Conservation (phyloP, 1,140 invertebrate species). For the Diplogasteroides magnus region DNA sequence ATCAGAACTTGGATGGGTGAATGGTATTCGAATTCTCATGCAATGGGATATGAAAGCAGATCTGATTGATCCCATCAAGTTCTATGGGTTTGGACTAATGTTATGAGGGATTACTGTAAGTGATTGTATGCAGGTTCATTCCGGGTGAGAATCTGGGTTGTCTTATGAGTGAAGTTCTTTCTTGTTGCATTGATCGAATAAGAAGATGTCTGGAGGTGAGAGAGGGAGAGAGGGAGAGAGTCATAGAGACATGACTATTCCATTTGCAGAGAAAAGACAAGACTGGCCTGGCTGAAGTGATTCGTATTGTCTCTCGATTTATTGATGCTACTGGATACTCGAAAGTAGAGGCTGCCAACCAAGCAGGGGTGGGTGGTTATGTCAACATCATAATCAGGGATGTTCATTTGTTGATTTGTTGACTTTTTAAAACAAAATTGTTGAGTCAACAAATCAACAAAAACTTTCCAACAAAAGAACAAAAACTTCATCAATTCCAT, state of each 20-base stretch:
- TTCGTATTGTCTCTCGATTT: not conserved
- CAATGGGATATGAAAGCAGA: not conserved
- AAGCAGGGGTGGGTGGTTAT: not conserved
- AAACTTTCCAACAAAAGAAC: no score
- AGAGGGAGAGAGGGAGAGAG: no score
- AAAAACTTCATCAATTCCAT: no score
- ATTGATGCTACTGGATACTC: not conserved
- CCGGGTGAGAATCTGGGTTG: not conserved
- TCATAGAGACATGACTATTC: no score
- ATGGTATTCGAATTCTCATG: not conserved
- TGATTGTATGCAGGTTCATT: not conserved
- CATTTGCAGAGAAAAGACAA: not conserved
- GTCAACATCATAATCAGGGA: no score
- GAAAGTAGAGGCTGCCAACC: not conserved
- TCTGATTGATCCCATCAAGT: not conserved
- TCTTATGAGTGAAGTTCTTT: not conserved
- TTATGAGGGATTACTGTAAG: not conserved
- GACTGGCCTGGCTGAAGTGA: not conserved
- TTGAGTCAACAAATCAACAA: no score
- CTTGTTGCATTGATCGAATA: not conserved
- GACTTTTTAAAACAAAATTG: no score
- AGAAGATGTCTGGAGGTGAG: not conserved
- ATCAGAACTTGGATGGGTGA: no score
- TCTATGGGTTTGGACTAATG: not conserved
- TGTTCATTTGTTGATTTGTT: no score